phyloP scores from a whole-genome alignment of 2,113 vertebrate genomes.

The Anarhynchus alexandrinus region DNA sequence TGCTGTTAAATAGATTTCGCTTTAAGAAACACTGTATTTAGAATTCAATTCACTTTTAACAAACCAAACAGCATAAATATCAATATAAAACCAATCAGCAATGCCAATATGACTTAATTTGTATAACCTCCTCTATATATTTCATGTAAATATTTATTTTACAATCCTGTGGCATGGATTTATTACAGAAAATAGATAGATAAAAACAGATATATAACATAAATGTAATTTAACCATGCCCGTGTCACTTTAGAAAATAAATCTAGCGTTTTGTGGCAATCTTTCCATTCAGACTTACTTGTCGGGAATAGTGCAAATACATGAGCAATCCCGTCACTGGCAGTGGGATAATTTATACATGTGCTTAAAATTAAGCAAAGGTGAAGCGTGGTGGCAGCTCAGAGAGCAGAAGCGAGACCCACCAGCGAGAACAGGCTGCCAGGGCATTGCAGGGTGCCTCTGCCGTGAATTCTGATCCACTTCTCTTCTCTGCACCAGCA shows the following conservation, averaged over 20 bases:
- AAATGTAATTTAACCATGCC: neutral
- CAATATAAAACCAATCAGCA: neutral
- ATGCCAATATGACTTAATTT: neutral
- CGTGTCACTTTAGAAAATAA: neutral
- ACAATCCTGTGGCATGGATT: neutral
- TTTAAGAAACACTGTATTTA: neutral
- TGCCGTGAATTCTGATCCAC: neutral
- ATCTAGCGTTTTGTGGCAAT: neutral
- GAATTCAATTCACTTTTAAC: neutral
- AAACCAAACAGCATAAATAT: neutral
- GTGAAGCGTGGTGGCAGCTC: neutral
- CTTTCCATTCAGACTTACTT: neutral
- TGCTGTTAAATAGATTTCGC: neutral
- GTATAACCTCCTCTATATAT: neutral
- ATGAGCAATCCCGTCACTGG: neutral
- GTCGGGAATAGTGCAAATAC: neutral
- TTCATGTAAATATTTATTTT: neutral
- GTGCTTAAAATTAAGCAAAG: neutral
- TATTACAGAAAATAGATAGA: neutral
- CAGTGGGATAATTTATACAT: neutral
- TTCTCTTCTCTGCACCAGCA: rapidly evolving
- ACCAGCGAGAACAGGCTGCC: neutral
- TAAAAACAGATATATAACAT: neutral
- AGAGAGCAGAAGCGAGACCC: neutral
- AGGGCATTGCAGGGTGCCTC: rapidly evolving